Base-by-base conservation (phyloP, 1,140 invertebrate genomes). In the Tribolium madens region DNA sequence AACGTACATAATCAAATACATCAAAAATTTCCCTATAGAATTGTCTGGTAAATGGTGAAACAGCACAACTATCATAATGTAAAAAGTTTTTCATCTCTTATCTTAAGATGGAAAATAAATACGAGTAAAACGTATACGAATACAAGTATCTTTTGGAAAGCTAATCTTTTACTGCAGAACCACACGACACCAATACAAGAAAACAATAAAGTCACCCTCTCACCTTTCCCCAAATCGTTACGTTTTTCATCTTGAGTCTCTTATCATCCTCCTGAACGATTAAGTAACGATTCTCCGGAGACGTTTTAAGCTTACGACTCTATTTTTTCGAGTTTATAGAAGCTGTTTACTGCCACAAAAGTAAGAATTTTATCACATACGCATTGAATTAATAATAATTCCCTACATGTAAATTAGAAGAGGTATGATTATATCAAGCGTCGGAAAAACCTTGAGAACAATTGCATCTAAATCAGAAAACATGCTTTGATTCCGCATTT, bases 171-270 rank as follows among this genome's bases (percentile, higher is more conserved):
- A 18, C 15, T 15, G 12, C 7, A 13, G 9, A 14, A 17, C 12
- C n/a, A 15, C 48, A 15, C 52, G 15, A 57, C 52, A 18, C 52
- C 52, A 57, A 57, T 57, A 57, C 52, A 57, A 21, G 52, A 57
- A 57, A 57, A 57, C 18, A 57, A 57, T 57, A 57, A 57, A 57
- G 52, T 26, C 52, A 57, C 52, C 52, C 15, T 57, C 52, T 18
- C 52, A 53, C 52, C 17, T 57, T 57, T 18, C 52, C n/a, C 18
- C 17, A 14, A 12, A 17, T 18, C 15, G 52, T 57, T 57, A 57
- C 15, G 52, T 57, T 57, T 57, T 57, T 57, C 52, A 57, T 57
- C 52, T 57, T 57, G 52, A 57, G 52, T 10, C 17, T 26, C 2
- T 57, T 57, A 57, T 57, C 18, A 57, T 9, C 18, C 18, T 15